phyloP scores from a whole-genome alignment of 2,113 vertebrate genomes.

The Etheostoma spectabile region DNA sequence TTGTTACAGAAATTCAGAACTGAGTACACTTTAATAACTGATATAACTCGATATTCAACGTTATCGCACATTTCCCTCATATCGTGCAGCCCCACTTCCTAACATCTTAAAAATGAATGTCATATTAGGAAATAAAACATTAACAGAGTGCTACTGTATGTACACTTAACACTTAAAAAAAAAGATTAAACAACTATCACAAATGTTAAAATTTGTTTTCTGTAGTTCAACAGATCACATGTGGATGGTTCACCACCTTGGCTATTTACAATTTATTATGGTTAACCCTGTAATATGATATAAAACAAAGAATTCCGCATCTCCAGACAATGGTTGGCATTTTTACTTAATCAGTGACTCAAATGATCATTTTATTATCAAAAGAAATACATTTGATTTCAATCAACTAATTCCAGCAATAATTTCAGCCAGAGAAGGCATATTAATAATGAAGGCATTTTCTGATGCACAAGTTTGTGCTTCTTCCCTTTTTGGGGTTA shows the following conservation, averaged over 20 bases:
- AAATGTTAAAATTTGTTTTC: too few relatives aligned
- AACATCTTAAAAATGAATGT: too few relatives aligned
- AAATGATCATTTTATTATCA: neutral
- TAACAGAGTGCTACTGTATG: too few relatives aligned
- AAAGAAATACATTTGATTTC: neutral
- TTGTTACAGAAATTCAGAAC: too few relatives aligned
- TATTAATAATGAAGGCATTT: neutral
- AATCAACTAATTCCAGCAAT: neutral
- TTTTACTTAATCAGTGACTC: neutral
- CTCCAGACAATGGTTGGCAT: neutral
- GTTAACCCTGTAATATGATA: neutral
- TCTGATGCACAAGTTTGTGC: neutral
- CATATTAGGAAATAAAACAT: too few relatives aligned
- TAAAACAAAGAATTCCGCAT: neutral
- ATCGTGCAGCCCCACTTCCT: too few relatives aligned
- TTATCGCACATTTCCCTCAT: too few relatives aligned
- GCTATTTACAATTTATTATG: too few relatives aligned
- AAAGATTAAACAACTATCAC: too few relatives aligned
- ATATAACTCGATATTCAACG: too few relatives aligned
- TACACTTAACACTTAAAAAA: too few relatives aligned
- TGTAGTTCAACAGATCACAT: neutral
- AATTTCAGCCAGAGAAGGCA: neutral
- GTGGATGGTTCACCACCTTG: neutral
- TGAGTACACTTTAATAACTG: too few relatives aligned
- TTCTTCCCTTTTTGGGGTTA: neutral